These are phyloP conservation scores for Montipora efflorescens DNA, from an alignment of 64 coral and sea anemone species.

Conservation along the genomic window DNA sequence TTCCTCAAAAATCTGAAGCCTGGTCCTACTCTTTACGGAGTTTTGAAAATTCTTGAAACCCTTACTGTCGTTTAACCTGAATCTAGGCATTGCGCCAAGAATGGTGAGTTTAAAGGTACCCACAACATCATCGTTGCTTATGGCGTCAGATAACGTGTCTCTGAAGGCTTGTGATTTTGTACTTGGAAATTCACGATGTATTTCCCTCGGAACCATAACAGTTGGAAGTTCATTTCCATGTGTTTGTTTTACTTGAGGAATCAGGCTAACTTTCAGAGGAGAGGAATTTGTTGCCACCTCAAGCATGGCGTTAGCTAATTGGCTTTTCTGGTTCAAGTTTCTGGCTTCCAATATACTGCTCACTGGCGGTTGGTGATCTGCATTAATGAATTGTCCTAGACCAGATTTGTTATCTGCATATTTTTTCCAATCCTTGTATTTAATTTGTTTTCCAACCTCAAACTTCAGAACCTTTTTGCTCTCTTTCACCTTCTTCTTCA, in stretches of 20 bases:
- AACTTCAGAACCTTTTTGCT: neutral
- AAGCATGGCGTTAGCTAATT: neutral
- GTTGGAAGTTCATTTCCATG: slow-evolving; percentile 4
- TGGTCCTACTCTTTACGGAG: neutral
- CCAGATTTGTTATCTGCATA: neutral
- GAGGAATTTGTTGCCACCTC: neutral
- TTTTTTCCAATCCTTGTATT: neutral
- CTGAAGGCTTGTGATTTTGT: neutral
- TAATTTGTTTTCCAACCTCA: neutral
- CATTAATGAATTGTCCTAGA: slow-evolving; percentile 7
- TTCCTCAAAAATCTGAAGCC: neutral
- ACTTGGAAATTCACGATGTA: neutral
- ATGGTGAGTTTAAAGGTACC: slow-evolving; percentile 1
- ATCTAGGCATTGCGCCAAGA: slow-evolving; percentile 9
- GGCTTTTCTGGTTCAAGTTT: neutral
- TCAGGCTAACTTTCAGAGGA: neutral
- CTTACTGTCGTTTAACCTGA: neutral
- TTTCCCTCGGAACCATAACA: neutral
- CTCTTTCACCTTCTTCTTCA: neutral
- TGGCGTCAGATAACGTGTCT: neutral
- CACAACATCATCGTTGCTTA: slow-evolving; percentile 3
- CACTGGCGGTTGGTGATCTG: slow-evolving; percentile 9
- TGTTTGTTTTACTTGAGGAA: neutral
- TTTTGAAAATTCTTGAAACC: neutral
- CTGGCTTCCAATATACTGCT: neutral